Base-by-base conservation (phyloP, 2,888 invertebrate genomes). In the Anthrax anthrax region DNA sequence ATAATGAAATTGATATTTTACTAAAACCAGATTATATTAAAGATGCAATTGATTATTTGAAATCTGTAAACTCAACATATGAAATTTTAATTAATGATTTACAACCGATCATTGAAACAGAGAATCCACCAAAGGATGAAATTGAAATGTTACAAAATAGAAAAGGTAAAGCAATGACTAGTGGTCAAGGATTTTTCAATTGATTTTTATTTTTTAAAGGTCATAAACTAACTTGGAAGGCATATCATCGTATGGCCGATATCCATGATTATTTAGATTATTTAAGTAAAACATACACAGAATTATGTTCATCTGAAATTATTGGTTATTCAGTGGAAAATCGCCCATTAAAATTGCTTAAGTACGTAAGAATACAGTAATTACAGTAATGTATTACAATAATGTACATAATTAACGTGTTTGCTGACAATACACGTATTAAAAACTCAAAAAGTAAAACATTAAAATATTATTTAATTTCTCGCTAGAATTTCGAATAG, bases 291-390 rank as follows among this genome's bases (percentile, higher is more conserved):
- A 75, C 78, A 0, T 85, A 78, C 65, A 84, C 87, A 0, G 74
- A 81, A 18, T 71, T 81, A 9, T 85, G 86, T 52, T 77, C 78
- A 0, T 77, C 85, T 0, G 73, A 76, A 58, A 75, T 73, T 8
- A 85, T 90, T 52, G 90, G 90, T 29, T 74, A 72, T 50, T 80
- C 87, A 0, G 72, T 77, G 3, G 80, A 88, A 70, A 83, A 83
- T 18, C 72, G 82, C 39, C 77, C 81, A 2, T 71, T 90, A 13
- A 84, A 81, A 72, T 76, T 85, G 16, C 60, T 68, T 47, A 68
- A 62, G 67, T 68, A 56, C n/a, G n/a, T n/a, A n/a, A n/a, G n/a
- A n/a, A n/a, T n/a, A n/a, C n/a, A n/a, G n/a, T n/a, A n/a, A n/a
- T n/a, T n/a, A n/a, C n/a, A n/a, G n/a, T n/a, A n/a, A n/a, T n/a